A percentile compares a stretch with the other conserved stretches of the same genome.
These are phyloP conservation scores for Aegithalos caudatus DNA, from an alignment of 2,113 vertebrate species.

Conservation along the genomic window DNA sequence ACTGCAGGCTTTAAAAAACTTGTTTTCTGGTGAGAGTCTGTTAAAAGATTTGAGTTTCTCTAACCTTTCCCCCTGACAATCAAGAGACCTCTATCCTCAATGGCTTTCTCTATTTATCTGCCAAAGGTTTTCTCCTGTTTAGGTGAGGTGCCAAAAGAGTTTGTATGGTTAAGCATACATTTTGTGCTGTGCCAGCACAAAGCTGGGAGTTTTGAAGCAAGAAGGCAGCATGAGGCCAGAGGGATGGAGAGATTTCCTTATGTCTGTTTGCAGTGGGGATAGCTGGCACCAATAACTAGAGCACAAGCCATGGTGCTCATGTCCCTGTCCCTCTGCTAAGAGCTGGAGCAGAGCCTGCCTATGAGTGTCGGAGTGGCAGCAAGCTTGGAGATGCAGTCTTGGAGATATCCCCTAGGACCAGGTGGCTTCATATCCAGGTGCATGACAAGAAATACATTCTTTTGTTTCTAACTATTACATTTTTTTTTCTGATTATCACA, in stretches of 20 bases:
- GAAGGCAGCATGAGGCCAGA: neutral
- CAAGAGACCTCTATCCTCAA: neutral
- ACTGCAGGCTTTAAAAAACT: neutral
- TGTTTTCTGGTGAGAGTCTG: neutral
- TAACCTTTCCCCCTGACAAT: neutral
- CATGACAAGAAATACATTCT: neutral
- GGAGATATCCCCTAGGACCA: neutral
- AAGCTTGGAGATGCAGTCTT: neutral
- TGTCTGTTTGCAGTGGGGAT: neutral
- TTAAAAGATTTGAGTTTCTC: neutral
- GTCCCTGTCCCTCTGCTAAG: neutral
- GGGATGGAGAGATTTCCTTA: neutral
- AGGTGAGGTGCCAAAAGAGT: neutral
- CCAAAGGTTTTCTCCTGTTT: neutral
- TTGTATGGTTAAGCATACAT: neutral
- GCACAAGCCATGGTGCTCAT: neutral
- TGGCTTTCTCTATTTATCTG: neutral
- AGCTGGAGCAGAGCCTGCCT: neutral
- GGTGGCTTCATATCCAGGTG: neutral
- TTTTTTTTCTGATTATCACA: neutral
- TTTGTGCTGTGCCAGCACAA: neutral
- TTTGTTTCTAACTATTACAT: neutral
- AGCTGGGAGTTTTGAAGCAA: neutral
- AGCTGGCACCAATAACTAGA: rapidly evolving
- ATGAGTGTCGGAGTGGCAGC: neutral